Percentiles rank a stretch among this genome's conserved stretches.
These are phyloP conservation scores for Anthonomus grandis DNA, from an alignment of 1,140 invertebrate species.

Conservation along the genomic window DNA sequence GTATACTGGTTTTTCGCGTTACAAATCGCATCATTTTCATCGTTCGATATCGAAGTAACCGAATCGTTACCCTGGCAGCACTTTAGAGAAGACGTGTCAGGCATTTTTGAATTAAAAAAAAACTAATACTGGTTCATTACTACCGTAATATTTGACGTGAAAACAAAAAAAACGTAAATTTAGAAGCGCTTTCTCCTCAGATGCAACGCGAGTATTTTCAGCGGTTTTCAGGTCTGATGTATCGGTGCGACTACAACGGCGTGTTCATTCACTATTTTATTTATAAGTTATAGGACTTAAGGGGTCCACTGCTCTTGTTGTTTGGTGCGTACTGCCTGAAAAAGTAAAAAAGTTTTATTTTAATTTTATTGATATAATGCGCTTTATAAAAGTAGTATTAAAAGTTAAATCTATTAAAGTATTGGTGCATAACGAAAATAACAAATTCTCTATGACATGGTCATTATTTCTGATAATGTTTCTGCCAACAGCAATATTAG, in stretches of 20 bases:
- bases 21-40: conserved; percentile 19
- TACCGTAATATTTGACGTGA: not conserved
- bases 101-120: not conserved
- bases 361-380: no score
- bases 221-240: not conserved
- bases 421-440: no score
- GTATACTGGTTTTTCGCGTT: conserved; percentile 27
- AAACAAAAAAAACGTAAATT: not conserved
- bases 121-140: not conserved
- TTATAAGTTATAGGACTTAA: conserved; percentile 8
- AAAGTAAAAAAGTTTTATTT: no score
- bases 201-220: not conserved
- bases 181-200: not conserved
- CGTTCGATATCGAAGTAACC: conserved; percentile 19
- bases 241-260: not conserved
- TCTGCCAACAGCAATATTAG: no score
- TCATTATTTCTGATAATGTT: no score
- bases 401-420: no score
- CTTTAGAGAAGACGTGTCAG: conserved; percentile 19
- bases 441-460: no score
- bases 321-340: no score
- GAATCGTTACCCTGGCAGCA: conserved; percentile 38
- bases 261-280: conserved; percentile 9
- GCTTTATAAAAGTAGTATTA: no score
- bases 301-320: not conserved